Base-by-base conservation (phyloP, 2,888 invertebrate genomes). In the Pollenia griseotomentosa region DNA sequence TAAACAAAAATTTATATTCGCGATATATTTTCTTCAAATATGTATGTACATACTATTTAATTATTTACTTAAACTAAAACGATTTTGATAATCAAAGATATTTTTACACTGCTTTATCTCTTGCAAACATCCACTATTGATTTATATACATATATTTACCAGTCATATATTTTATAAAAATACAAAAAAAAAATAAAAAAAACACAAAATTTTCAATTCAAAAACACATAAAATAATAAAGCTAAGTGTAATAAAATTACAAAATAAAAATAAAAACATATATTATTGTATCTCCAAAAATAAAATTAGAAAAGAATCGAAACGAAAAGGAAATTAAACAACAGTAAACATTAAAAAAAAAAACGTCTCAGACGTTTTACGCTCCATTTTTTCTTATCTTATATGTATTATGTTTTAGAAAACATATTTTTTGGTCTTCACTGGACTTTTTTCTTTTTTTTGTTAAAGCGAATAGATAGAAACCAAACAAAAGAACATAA, bases 361-460 rank as follows among this genome's bases (percentile, higher is more conserved):
- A 33, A 78, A 82, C 86, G 63, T 78, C 66, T 77, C n/a, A 11
- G 73, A 82, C 68, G 73, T 79, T 78, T 61, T 61, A 33, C 61
- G 16, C 51, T 77, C 12, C 14, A 57, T n/a, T 42, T 74, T 51
- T 33, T 55, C 9, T 23, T 48, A 12, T 51, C 53, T 57, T 70
- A 53, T 59, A 61, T 48, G 59, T 66, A 66, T 65, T 66, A 66
- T 65, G 57, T 65, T 61, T 66, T 61, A 16, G 12, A 73, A 73
- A 61, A 44, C 44, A 82, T 42, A 75, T 61, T 83, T 79, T 86
- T 73, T 83, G 66, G 77, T 87, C 77, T 87, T 82, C 77, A 65
- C 74, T 66, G 78, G 87, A 84, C 78, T 77, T 74, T 53, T 53
- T 48, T 33, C 33, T 46, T 19, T 48, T 65, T 70, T 57, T 63